Evolutionary conservation across 2,113 vertebrate genomes (phyloP).

Genomic region (Etia nguti): DNA sequence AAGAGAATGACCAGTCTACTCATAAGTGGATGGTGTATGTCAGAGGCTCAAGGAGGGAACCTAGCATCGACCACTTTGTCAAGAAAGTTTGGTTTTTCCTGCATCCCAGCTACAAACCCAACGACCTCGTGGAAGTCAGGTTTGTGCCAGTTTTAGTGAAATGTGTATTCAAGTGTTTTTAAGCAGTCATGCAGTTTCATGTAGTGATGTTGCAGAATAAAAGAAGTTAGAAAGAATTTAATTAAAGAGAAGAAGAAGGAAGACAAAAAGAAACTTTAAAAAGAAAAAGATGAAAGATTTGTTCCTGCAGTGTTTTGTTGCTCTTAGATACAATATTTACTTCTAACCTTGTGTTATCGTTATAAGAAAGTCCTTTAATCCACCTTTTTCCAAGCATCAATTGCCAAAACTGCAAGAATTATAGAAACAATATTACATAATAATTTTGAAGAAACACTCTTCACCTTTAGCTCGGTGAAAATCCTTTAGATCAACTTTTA

Average conservation of each 20-base stretch:
- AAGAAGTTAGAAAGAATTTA: neutral
- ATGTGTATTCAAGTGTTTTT: neutral
- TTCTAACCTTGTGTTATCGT: neutral
- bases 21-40: conserved; percentile 99
- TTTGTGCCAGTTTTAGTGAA: conserved; percentile 55
- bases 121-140: conserved; percentile 98
- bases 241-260: neutral
- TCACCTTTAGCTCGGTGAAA: neutral
- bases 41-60: conserved; percentile 90
- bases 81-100: conserved; percentile 99
- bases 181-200: neutral
- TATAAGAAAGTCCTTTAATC: neutral
- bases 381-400: neutral
- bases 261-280: neutral
- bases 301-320: neutral
- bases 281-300: neutral
- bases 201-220: neutral
- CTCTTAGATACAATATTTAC: neutral
- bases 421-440: neutral
- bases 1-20: conserved; percentile 97
- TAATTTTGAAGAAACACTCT: neutral
- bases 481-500: neutral
- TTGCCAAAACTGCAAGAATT: neutral
- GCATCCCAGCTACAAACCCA: conserved; percentile 98
- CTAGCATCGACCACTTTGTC: conserved; percentile 96